phyloP scores from a whole-genome alignment of 2,113 vertebrate species.

The Sciurus niger region DNA sequence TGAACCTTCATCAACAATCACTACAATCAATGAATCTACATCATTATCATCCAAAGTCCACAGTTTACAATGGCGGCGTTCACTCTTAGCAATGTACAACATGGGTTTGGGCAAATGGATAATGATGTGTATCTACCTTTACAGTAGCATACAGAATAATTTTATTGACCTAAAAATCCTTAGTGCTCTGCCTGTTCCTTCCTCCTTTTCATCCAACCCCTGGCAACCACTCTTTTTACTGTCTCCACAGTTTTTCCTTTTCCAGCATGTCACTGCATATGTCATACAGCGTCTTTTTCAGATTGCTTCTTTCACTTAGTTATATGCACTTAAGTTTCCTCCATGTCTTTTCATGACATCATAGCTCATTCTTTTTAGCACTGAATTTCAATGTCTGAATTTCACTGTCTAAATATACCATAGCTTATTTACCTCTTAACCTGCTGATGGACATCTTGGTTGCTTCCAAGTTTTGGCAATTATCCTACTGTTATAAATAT shows the following conservation, averaged over 20 bases:
- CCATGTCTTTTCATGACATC: background rate
- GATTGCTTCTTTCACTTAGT: background rate
- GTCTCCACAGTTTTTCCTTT: no score
- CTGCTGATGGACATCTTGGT: background rate
- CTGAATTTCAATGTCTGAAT: no score
- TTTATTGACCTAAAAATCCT: no score
- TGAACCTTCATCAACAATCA: background rate
- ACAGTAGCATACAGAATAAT: background rate
- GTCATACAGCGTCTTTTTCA: background rate
- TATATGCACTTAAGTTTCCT: no score
- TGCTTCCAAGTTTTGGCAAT: background rate
- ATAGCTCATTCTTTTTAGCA: no score
- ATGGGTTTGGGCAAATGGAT: no score
- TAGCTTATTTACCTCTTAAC: background rate
- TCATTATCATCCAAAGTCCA: background rate
- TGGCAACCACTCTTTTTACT: no score
- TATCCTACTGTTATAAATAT: background rate
- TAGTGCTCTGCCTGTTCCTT: no score
- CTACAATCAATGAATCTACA: background rate
- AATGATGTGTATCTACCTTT: background rate
- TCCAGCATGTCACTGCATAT: no score
- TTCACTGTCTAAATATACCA: background rate
- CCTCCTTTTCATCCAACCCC: no score
- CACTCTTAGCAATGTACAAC: no score
- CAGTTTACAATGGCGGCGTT: no score